A percentile compares a stretch with the other conserved stretches of the same genome.
phyloP scores from a whole-genome alignment of 2,888 invertebrate species.

The Brassicogethes aeneus region DNA sequence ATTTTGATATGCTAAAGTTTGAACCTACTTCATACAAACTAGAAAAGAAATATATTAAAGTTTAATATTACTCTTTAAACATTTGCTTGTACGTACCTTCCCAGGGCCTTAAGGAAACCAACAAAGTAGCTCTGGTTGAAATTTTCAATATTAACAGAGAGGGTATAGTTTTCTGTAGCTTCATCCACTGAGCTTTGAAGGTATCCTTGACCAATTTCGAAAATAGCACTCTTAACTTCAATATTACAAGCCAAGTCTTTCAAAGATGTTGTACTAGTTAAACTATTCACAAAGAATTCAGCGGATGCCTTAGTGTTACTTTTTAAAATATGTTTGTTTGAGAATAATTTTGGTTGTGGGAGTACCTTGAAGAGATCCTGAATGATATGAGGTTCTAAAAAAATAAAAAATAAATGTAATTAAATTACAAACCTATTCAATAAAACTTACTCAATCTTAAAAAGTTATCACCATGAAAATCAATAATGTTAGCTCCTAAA shows the following conservation, averaged over 20 bases:
- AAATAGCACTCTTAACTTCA: constrained; percentile 22
- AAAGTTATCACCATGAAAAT: not conserved
- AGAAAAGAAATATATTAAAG: too few species aligned
- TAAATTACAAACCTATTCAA: too few species aligned
- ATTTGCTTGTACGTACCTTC: not conserved
- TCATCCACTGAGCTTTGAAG: not conserved
- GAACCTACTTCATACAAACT: constrained; percentile 72
- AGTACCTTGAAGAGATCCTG: constrained; percentile 11
- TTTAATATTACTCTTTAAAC: not conserved
- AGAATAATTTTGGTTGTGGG: constrained; percentile 35
- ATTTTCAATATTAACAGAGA: not conserved
- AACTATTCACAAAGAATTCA: constrained; percentile 75
- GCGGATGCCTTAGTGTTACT: constrained; percentile 54
- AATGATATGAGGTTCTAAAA: constrained; percentile 10
- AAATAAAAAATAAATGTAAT: too few species aligned
- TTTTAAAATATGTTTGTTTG: not conserved
- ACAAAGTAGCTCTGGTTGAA: not conserved
- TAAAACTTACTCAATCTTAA: not conserved
- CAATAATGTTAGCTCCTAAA: not conserved
- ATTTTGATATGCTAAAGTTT: constrained; percentile 63
- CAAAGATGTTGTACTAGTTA: constrained; percentile 3
- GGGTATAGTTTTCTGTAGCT: not conserved
- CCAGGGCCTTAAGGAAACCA: not conserved
- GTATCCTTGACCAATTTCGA: constrained; percentile 4
- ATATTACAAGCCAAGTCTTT: constrained; percentile 4